Conservation (phyloP, 1,140 invertebrate species). For the Micrasema longulum region DNA sequence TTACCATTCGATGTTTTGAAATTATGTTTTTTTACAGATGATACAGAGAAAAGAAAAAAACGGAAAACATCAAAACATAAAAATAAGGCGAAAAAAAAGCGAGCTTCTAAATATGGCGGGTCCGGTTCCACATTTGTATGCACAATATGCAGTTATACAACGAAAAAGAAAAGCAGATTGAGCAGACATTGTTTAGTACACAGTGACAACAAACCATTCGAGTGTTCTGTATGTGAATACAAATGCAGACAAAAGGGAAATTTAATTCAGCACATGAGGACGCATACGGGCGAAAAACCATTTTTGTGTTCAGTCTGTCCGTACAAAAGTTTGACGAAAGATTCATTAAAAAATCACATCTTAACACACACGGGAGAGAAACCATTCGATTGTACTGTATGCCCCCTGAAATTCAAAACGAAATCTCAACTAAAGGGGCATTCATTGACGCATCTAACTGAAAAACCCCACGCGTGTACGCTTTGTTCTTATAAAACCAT, state of each 20-base stretch:
- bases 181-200: no score
- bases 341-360: background rate
- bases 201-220: background rate
- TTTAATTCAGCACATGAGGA: background rate
- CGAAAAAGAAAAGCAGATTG: no score
- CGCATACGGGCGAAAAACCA: background rate
- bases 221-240: background rate
- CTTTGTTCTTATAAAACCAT: background rate
- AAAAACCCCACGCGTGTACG: background rate
- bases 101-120: no score
- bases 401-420: background rate
- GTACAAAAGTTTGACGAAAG: background rate
- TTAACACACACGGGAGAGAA: background rate
- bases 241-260: background rate
- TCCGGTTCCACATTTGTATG: no score
- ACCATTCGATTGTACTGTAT: background rate
- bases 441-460: background rate
- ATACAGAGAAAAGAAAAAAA: no score
- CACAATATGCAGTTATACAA: no score
- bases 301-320: background rate
- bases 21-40: no score
- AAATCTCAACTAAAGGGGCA: background rate
- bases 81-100: no score
- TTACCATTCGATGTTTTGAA: no score
- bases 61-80: no score